phyloP scores from a whole-genome alignment of 2,113 vertebrate genomes.

The Noturus placidus region DNA sequence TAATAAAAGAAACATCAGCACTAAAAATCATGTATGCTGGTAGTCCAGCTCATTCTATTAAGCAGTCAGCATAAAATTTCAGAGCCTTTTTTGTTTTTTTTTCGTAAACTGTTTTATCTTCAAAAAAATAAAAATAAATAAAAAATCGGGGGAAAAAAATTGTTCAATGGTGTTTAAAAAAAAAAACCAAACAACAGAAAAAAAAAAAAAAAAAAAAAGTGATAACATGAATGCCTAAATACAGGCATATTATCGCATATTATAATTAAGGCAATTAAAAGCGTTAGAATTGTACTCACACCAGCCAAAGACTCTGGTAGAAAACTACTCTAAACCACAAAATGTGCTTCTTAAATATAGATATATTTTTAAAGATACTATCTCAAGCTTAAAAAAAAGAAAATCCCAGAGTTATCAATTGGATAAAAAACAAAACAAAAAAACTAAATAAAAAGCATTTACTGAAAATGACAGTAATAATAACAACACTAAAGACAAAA shows the following conservation, averaged over 20 bases:
- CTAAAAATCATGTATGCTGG: background rate
- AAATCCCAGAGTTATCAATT: slow-evolving; percentile 42
- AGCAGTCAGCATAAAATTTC: slow-evolving; percentile 11
- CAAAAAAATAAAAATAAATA: slow-evolving; percentile 41
- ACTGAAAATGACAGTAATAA: slow-evolving; percentile 56
- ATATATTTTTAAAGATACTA: slow-evolving; percentile 39
- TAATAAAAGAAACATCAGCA: background rate
- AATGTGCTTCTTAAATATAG: slow-evolving; percentile 48
- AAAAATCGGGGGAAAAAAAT: no score
- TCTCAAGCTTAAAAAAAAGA: slow-evolving; percentile 50
- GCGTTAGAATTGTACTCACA: slow-evolving; percentile 47
- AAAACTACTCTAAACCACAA: slow-evolving; percentile 49
- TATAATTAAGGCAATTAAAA: slow-evolving; percentile 68
- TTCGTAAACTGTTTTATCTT: slow-evolving; percentile 26
- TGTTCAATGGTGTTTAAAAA: slow-evolving; percentile 31
- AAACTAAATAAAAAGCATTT: slow-evolving; percentile 45
- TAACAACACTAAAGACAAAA: slow-evolving; percentile 4
- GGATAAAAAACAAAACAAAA: slow-evolving; percentile 47
- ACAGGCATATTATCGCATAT: slow-evolving; percentile 31
- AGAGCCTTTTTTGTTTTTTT: slow-evolving; percentile 8
- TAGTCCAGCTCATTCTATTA: background rate
- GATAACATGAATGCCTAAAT: slow-evolving; percentile 39
- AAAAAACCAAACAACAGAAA: slow-evolving; percentile 18
- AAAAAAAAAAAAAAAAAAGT: slow-evolving; percentile 3
- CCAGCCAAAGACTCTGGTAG: slow-evolving; percentile 38